Evolutionary conservation across 2,888 invertebrate genomes (phyloP).

Genomic region (Sphecodes monilicornis): DNA sequence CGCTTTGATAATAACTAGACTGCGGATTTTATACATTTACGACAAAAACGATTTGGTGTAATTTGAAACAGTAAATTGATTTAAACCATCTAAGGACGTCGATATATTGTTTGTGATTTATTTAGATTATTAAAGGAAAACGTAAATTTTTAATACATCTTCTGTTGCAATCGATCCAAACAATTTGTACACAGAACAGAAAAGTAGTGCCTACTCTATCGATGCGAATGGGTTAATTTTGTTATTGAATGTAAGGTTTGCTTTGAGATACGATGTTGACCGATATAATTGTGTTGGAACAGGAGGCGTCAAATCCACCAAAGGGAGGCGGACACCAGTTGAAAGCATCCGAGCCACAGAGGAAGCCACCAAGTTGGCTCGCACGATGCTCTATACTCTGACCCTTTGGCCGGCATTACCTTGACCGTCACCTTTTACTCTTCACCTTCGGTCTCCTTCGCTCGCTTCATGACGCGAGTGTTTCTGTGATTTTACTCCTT

Average conservation of each 20-base stretch:
- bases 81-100: no score
- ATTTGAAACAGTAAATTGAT: no score
- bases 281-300: constrained; percentile 60
- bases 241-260: neutral
- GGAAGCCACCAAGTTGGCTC: constrained; percentile 94
- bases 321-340: constrained; percentile 92
- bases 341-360: constrained; percentile 91
- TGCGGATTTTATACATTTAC: no score
- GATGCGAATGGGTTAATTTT: no score
- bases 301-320: constrained; percentile 96
- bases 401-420: constrained; percentile 84
- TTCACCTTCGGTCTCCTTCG: constrained; percentile 55
- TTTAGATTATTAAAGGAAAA: no score
- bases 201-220: no score
- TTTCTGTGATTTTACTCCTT: constrained; percentile 78
- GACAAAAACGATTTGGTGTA: no score
- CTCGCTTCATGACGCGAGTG: constrained; percentile 52
- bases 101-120: no score
- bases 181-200: no score
- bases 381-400: constrained; percentile 95
- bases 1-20: no score
- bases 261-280: neutral
- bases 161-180: no score
- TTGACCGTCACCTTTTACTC: constrained; percentile 57
- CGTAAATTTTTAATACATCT: no score